Conservation (phyloP, 2,113 vertebrate species). For the Brachionichthys hirsutus region DNA sequence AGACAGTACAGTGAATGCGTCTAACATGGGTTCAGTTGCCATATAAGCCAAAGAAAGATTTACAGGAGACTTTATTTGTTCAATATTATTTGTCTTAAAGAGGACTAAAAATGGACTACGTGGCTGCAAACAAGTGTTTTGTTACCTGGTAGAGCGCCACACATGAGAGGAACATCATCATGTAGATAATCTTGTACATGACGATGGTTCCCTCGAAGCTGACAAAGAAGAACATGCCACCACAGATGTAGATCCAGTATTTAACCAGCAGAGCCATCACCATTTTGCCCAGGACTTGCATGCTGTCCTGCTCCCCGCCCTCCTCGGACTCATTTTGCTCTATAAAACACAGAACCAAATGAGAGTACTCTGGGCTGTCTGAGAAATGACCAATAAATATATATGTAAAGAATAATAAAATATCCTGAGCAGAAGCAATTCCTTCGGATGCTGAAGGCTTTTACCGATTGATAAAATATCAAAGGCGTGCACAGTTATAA, state of each 20-base stretch:
- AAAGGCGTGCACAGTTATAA: too few relatives aligned
- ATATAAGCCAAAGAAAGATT: too few relatives aligned
- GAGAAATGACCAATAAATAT: too few relatives aligned
- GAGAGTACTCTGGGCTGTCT: not conserved
- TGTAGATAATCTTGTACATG: slow-evolving; percentile 99
- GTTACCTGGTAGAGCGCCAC: slow-evolving; percentile 96
- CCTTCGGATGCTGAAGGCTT: not conserved
- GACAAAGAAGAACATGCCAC: slow-evolving; percentile 99
- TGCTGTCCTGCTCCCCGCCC: slow-evolving; percentile 84
- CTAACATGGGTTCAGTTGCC: too few relatives aligned
- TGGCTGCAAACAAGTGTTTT: not conserved
- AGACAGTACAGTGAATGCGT: too few relatives aligned
- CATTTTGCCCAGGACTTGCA: slow-evolving; percentile 91
- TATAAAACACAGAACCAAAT: slow-evolving; percentile 53
- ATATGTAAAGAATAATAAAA: not conserved
- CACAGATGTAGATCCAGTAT: slow-evolving; percentile 98
- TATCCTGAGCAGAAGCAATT: not conserved
- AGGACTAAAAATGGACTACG: not conserved
- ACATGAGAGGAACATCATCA: slow-evolving; percentile 97
- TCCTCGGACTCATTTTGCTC: slow-evolving; percentile 70
- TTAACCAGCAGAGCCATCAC: slow-evolving; percentile 95
- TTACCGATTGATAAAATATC: not conserved
- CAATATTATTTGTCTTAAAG: too few relatives aligned
- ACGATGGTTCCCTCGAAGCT: slow-evolving; percentile 95
- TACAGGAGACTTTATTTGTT: too few relatives aligned